A percentile compares a stretch with the other conserved stretches of the same genome.
Conservation (phyloP, 2,888 invertebrate species). For the Eupithecia abbreviata region DNA sequence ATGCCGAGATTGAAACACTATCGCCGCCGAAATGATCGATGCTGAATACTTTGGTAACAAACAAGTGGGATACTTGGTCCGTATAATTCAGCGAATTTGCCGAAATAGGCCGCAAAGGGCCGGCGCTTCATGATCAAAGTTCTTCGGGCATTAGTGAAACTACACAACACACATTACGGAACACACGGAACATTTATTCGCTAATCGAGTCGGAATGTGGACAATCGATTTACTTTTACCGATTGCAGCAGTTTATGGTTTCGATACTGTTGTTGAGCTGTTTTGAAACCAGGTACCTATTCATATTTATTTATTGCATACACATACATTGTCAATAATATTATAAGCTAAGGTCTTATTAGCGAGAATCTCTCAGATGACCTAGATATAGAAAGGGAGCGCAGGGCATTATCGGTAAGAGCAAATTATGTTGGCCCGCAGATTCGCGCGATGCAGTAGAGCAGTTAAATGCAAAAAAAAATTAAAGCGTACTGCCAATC, state of each 20-base stretch:
- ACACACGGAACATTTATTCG: background rate
- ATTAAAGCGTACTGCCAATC: too few species aligned
- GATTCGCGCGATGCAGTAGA: too few species aligned
- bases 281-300: too few species aligned
- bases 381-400: too few species aligned
- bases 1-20: background rate
- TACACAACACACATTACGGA: constrained; percentile 5
- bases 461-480: too few species aligned
- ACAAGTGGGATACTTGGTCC: background rate
- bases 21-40: background rate
- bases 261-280: background rate
- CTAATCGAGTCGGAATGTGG: background rate
- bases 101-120: background rate
- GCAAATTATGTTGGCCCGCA: too few species aligned
- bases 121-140: background rate
- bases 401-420: too few species aligned
- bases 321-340: too few species aligned
- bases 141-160: background rate
- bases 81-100: background rate
- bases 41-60: background rate
- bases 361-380: too few species aligned
- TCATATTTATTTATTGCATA: too few species aligned
- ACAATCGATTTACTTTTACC: background rate
- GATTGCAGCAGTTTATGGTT: background rate
- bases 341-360: too few species aligned